phyloP scores from a whole-genome alignment of 2,888 invertebrate genomes.

The Drosophila demipolita region DNA sequence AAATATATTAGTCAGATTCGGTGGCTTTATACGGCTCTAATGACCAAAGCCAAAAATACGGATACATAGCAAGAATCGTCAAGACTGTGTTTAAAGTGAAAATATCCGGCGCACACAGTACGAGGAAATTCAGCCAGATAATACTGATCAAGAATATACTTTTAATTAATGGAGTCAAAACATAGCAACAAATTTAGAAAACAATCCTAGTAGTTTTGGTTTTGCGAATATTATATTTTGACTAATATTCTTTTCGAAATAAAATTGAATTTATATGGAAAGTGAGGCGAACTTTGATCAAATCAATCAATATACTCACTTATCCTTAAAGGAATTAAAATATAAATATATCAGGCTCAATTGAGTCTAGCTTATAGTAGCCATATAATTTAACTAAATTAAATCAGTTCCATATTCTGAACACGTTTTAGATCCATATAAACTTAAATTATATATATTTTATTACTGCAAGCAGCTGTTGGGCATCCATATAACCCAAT shows the following conservation, averaged over 20 bases:
- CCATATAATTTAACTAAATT: neutral
- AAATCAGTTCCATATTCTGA: neutral
- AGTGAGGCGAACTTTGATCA: neutral
- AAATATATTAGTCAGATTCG: neutral
- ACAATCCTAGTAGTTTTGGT: neutral
- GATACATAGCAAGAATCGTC: neutral
- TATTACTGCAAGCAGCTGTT: constrained; percentile 20
- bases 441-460: neutral
- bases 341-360: neutral
- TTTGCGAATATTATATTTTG: neutral
- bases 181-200: neutral
- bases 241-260: neutral
- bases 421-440: neutral
- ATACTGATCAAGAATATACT: no score
- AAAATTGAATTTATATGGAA: neutral
- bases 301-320: neutral
- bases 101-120: neutral
- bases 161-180: neutral
- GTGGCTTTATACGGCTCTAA: no score
- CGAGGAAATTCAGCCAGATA: no score
- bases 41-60: neutral
- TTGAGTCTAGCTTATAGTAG: neutral
- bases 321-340: neutral
- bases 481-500: neutral
- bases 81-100: neutral